These are phyloP conservation scores for Araneus ventricosus DNA, from an alignment of 1,140 invertebrate genomes.

Conservation along the genomic window DNA sequence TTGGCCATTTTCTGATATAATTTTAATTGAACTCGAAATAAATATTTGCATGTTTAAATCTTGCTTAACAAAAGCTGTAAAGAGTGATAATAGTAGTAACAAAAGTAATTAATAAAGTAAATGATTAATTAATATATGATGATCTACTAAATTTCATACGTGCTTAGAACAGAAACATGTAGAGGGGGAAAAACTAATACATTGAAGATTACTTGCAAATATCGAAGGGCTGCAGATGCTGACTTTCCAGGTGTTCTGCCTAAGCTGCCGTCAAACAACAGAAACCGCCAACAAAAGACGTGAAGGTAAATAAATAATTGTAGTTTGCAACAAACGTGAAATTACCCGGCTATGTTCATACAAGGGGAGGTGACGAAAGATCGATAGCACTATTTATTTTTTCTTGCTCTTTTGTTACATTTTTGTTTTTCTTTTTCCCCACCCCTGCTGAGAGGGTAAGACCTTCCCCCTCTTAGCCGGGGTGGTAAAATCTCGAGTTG, in stretches of 20 bases:
- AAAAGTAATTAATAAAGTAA: too few relatives aligned
- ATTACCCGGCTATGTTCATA: conserved; percentile 44
- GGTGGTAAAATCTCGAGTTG: background rate
- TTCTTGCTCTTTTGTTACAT: conserved; percentile 12
- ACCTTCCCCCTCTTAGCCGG: background rate
- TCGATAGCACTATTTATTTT: conserved; percentile 58
- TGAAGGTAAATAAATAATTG: conserved; percentile 68
- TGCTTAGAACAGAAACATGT: too few relatives aligned
- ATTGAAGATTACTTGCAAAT: too few relatives aligned
- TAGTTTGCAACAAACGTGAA: conserved; percentile 52
- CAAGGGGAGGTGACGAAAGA: conserved; percentile 59
- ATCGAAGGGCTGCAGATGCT: background rate
- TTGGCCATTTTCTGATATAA: too few relatives aligned
- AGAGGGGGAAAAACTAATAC: too few relatives aligned
- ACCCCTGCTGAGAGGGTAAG: background rate
- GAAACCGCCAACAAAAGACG: background rate
- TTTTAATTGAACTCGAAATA: too few relatives aligned
- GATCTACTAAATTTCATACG: too few relatives aligned
- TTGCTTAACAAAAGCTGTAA: too few relatives aligned
- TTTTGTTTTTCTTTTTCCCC: conserved; percentile 27
- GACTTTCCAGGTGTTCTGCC: conserved; percentile 31
- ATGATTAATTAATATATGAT: too few relatives aligned
- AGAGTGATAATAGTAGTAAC: too few relatives aligned
- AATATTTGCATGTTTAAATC: too few relatives aligned
- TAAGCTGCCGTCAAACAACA: background rate